Evolutionary conservation across 2,113 vertebrate species (phyloP).

Genomic region (Blennius ocellaris): DNA sequence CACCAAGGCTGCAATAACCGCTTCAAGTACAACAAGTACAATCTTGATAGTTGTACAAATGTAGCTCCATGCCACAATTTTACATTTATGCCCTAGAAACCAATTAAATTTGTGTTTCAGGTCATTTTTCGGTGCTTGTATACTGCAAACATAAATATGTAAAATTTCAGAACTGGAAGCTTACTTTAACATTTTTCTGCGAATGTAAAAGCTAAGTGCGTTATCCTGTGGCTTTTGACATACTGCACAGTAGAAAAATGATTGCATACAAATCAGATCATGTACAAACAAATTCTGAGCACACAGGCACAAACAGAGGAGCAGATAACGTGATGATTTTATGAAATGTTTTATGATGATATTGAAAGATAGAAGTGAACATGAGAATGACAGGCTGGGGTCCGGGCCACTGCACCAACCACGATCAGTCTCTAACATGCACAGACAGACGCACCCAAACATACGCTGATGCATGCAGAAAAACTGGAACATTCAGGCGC

Average conservation of each 20-base stretch:
- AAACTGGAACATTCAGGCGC: slow-evolving; percentile 24
- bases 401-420: not conserved
- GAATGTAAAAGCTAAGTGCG: slow-evolving; percentile 1
- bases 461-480: slow-evolving; percentile 28
- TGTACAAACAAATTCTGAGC: not conserved
- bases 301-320: slow-evolving; percentile 20
- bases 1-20: not conserved
- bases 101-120: not conserved
- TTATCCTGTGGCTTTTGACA: not conserved
- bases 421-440: slow-evolving; percentile 15
- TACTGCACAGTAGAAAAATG: not conserved
- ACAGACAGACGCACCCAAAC: slow-evolving; percentile 5
- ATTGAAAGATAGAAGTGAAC: slow-evolving; percentile 23
- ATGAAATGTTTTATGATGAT: slow-evolving; percentile 25
- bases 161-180: not conserved
- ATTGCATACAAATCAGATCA: slow-evolving; percentile 15
- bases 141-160: not conserved
- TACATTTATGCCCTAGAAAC: slow-evolving; percentile 5
- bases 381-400: slow-evolving; percentile 16
- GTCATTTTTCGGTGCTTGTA: not conserved
- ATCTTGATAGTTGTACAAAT: slow-evolving; percentile 12
- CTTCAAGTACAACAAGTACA: not conserved
- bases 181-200: not conserved
- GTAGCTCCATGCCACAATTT: slow-evolving; percentile 2
- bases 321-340: slow-evolving; percentile 24